Percentiles rank a stretch among this genome's conserved stretches.
These are phyloP conservation scores for Scaeva pyrastri DNA, from an alignment of 2,888 invertebrate species.

Conservation along the genomic window DNA sequence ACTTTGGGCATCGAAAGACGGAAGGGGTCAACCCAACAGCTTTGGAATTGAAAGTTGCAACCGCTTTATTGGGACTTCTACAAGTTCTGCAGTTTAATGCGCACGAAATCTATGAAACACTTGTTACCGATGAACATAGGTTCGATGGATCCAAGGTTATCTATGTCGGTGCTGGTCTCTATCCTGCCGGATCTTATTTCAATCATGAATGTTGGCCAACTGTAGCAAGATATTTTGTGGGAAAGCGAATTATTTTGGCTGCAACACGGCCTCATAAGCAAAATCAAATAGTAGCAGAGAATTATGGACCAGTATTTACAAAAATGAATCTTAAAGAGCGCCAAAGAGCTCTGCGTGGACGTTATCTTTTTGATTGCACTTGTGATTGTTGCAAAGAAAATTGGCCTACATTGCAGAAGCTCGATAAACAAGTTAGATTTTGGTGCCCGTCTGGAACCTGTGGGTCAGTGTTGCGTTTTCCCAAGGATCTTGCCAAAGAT, in stretches of 20 bases:
- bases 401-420: constrained; percentile 89
- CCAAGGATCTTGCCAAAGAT: constrained; percentile 83
- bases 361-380: constrained; percentile 92
- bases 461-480: constrained; percentile 84
- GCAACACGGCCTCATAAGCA: constrained; percentile 87
- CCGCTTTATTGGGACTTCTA: constrained; percentile 88
- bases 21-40: constrained; percentile 84
- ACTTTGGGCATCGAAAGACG: constrained; percentile 85
- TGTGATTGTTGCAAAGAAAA: constrained; percentile 90
- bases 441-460: constrained; percentile 85
- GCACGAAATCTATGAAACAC: constrained; percentile 91
- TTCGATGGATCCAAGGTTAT: constrained; percentile 82
- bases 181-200: constrained; percentile 90
- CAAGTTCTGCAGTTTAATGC: constrained; percentile 94
- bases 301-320: constrained; percentile 92
- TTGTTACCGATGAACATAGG: constrained; percentile 85
- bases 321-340: constrained; percentile 86
- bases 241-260: constrained; percentile 89
- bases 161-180: constrained; percentile 87
- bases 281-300: constrained; percentile 90
- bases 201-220: constrained; percentile 94
- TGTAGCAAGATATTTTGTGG: constrained; percentile 91
- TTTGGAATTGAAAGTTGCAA: constrained; percentile 86
- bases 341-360: constrained; percentile 87
- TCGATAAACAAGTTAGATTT: constrained; percentile 84